Evolutionary conservation across 2,888 invertebrate species (phyloP).

Genomic region (Eupithecia centaureata): DNA sequence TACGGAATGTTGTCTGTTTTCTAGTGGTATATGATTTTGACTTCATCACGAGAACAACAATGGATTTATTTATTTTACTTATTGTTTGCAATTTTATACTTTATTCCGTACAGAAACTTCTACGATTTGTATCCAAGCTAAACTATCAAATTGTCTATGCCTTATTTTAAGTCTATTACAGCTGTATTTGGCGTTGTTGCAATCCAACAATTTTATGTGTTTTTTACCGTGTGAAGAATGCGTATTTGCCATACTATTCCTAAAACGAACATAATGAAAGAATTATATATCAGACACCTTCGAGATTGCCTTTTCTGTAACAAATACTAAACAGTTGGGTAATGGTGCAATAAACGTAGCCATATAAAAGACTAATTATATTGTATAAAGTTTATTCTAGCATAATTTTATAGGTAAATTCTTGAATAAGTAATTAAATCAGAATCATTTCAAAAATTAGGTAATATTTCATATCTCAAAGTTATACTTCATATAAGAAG

Average conservation of each 20-base stretch:
- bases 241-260: constrained; percentile 6
- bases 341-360: constrained; percentile 21
- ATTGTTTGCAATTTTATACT: background rate
- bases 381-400: background rate
- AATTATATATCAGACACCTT: constrained; percentile 22
- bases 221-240: constrained; percentile 9
- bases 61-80: background rate
- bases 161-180: background rate
- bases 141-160: background rate
- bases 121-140: background rate
- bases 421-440: background rate
- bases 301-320: constrained; percentile 13
- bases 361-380: constrained; percentile 18
- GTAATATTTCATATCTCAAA: background rate
- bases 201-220: background rate
- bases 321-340: background rate
- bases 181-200: background rate
- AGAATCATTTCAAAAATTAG: background rate
- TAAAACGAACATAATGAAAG: constrained; percentile 7
- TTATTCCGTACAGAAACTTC: background rate
- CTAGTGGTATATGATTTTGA: background rate
- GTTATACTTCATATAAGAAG: background rate
- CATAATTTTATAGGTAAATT: background rate
- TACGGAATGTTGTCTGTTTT: background rate
- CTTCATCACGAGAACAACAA: too few relatives aligned